Evolutionary conservation across 1,140 invertebrate species (phyloP), one percentile per base, ranked within the genome.

Genomic region (Rhagoletis pomonella): DNA sequence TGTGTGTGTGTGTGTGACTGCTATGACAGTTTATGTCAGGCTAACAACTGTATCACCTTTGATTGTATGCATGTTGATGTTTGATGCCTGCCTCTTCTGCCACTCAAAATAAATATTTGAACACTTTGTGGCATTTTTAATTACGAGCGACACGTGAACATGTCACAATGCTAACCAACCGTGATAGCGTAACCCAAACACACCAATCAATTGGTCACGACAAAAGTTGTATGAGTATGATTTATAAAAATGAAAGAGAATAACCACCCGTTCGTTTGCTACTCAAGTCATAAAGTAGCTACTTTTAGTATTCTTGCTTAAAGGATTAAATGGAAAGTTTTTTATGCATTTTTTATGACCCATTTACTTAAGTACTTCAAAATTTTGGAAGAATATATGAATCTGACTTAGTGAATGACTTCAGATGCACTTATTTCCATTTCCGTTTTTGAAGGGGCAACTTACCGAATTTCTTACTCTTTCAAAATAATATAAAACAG

Each of bases 111-210:
- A 81, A 81, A 81, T 81, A 81, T 81, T 81, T 81, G 55, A 17
- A 81, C 17, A 81, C 47, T 81, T 81, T 81, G 73, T 55, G 73
- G 73, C 73, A 81, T 81, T 81, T 50, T 81, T 81, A 81, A 81
- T 81, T 81, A 81, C 73, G 73, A 81, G 73, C 73, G 73, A 81
- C 73, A 81, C 73, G 47, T 81, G 73, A 81, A 81, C 73, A 81
- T 81, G 73, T 81, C 73, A 81, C 44, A 81, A 47, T 17, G 7
- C 73, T 55, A 81, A 81, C 73, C 44, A 81, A 39, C 17, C 73
- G 9, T 44, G 64, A 62, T 12, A 50, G 69, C n/a, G 44, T 29
- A 29, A 29, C n/a, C 69, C 4, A 19, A 77, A 77, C 69, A 14
- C 44, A n/a, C 6, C 29, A 55, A 81, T 81, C 73, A 81, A 81